Evolutionary conservation across 2,888 invertebrate genomes (phyloP), one percentile per base, ranked within the genome.

Genomic region (Hofmannophila pseudospretella): DNA sequence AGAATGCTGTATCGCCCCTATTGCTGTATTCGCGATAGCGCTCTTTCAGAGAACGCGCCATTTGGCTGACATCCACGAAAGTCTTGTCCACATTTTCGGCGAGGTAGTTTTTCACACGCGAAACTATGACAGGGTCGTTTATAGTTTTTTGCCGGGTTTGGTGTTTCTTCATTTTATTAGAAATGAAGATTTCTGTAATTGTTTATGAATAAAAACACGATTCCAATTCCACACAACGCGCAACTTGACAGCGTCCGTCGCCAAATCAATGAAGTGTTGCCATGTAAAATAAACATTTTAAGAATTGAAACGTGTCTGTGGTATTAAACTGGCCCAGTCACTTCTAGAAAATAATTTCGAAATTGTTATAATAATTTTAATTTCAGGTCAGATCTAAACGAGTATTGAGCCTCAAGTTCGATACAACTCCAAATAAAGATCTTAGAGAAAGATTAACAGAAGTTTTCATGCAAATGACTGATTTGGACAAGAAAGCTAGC

Each of bases 31-130:
- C 96, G 37, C 91, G 82, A 58, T 85, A 84, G 54, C 90, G 90
- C 56, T 89, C 90, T 80, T 94, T 93, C 35, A 96, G 88, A 54
- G 91, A 90, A 68, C 93, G 93, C 54, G 95, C 93, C 94, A 96
- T 95, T 63, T 92, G 90, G 65, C 92, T 91, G 39, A 95, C 92
- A 88, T 96, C 94, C 48, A 96, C 90, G 67, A 92, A 94, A 4
- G 92, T 92, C 75, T 93, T 92, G 58, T 94, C 92, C 44, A 92
- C 92, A 82, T 95, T 94, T 55, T 92, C 92, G 47, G 93, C 93
- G 57, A 96, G 88, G 69, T 95, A 95, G 89, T 94, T 89, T 66
- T 89, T 90, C 19, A 90, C 90, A 37, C 90, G 88, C 50, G 88
- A 87, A 38, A 90, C 89, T 44, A 90, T 89, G 23, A 88, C 61